Evolutionary conservation across 2,888 invertebrate species (phyloP).

Genomic region (Drosophila borealis): DNA sequence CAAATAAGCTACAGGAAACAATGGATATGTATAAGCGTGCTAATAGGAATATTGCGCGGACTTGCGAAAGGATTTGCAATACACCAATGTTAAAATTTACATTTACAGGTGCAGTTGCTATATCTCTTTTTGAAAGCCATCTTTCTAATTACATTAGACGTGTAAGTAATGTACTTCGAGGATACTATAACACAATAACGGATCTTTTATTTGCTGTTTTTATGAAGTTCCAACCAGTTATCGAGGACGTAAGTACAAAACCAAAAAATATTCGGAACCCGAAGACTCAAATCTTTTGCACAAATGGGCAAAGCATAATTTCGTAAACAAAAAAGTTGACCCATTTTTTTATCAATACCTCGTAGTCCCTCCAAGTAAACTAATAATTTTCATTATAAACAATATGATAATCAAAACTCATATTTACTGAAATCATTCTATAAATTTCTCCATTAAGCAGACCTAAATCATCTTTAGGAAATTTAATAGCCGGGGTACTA

Average conservation of each 20-base stretch:
- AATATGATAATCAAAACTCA: too few species aligned
- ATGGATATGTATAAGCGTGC: constrained; percentile 93
- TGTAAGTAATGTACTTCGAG: constrained; percentile 86
- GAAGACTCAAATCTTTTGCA: too few species aligned
- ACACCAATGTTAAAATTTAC: constrained; percentile 88
- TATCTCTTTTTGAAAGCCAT: constrained; percentile 86
- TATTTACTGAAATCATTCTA: too few species aligned
- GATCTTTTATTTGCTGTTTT: constrained; percentile 89
- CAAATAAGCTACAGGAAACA: constrained; percentile 90
- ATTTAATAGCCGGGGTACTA: too few species aligned
- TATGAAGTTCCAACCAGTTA: constrained; percentile 89
- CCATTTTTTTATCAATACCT: too few species aligned
- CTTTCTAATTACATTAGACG: constrained; percentile 86
- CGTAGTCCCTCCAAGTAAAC: too few species aligned
- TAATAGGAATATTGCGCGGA: constrained; percentile 89
- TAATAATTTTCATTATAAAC: too few species aligned
- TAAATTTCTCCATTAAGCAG: too few species aligned
- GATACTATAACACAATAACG: constrained; percentile 88
- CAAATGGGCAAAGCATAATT: too few species aligned
- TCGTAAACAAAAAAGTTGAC: too few species aligned
- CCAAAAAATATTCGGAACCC: neutral
- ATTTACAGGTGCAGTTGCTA: constrained; percentile 87
- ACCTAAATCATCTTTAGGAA: too few species aligned
- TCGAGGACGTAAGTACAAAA: constrained; percentile 86
- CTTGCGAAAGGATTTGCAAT: constrained; percentile 90